Evolutionary conservation across 2,888 invertebrate genomes (phyloP).

Genomic region (Aradus depressus): DNA sequence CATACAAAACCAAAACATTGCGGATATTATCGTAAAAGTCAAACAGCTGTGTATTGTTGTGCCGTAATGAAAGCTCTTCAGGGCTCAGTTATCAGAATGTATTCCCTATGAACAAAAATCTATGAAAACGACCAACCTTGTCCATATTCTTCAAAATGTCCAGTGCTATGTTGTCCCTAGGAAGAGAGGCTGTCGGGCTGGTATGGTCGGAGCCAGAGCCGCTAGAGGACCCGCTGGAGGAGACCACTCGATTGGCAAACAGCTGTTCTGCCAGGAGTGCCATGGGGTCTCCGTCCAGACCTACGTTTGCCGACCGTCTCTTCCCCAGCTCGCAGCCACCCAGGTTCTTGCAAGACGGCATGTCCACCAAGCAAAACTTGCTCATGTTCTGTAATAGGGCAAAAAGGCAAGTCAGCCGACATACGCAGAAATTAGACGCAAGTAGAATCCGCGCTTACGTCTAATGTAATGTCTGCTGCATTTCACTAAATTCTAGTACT

Average conservation of each 20-base stretch:
- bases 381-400: slow-evolving; percentile 2
- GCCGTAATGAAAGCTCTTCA: no score
- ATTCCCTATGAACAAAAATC: no score
- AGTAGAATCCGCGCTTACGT: no score
- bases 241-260: not conserved
- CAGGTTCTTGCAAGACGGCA: not conserved
- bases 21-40: not conserved
- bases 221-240: slow-evolving; percentile 4
- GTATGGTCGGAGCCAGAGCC: not conserved
- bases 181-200: slow-evolving; percentile 4
- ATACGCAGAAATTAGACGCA: no score
- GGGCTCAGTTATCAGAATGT: no score
- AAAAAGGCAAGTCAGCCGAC: no score
- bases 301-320: slow-evolving; percentile 5
- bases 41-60: no score
- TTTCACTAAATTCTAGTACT: no score
- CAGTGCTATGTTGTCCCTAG: slow-evolving; percentile 17
- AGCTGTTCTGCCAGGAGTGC: slow-evolving; percentile 11
- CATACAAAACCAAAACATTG: not conserved
- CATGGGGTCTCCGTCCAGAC: slow-evolving; percentile 10
- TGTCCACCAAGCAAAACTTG: slow-evolving; percentile 9
- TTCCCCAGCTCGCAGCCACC: slow-evolving; percentile 5
- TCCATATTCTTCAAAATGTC: slow-evolving; percentile 23
- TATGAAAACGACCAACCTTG: slow-evolving; percentile 7
- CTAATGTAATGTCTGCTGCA: no score